Conservation (phyloP, 2,113 vertebrate genomes). For the Perca schrenkii region DNA sequence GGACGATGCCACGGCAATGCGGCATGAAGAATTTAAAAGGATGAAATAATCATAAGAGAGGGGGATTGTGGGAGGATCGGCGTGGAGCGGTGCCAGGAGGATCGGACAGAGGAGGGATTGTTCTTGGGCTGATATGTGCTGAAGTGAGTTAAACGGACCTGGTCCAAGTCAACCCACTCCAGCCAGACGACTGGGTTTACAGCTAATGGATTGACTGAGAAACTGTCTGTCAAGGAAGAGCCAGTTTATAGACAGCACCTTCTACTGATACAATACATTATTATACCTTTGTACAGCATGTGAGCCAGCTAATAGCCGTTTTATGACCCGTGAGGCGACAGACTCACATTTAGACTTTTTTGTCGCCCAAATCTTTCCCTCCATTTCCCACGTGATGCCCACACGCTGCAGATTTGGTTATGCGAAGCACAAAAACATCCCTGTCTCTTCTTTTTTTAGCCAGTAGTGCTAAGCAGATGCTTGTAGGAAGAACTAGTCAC, state of each 20-base stretch:
- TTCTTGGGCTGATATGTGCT: slow-evolving; percentile 59
- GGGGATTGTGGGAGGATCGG: slow-evolving; percentile 63
- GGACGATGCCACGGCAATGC: slow-evolving; percentile 63
- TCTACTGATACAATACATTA: slow-evolving; percentile 37
- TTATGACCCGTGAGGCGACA: slow-evolving; percentile 34
- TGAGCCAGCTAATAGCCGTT: slow-evolving; percentile 55
- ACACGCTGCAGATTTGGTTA: slow-evolving; percentile 47
- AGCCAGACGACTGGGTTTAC: slow-evolving; percentile 61
- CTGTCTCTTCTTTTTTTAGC: slow-evolving; percentile 25
- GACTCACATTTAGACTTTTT: slow-evolving; percentile 19
- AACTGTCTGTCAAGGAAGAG: slow-evolving; percentile 38
- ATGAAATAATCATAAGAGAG: slow-evolving; percentile 82
- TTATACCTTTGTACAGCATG: slow-evolving; percentile 5
- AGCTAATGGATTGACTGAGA: slow-evolving; percentile 47
- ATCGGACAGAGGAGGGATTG: slow-evolving; percentile 75
- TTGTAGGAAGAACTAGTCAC: slow-evolving; percentile 70
- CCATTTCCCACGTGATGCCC: slow-evolving; percentile 45
- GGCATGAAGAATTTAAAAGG: slow-evolving; percentile 81
- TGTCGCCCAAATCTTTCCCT: slow-evolving; percentile 1
- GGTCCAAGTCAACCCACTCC: slow-evolving; percentile 50
- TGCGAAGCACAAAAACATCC: slow-evolving; percentile 48
- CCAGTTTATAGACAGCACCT: slow-evolving; percentile 36
- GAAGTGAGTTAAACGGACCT: slow-evolving; percentile 51
- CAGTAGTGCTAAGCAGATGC: slow-evolving; percentile 68
- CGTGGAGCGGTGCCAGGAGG: slow-evolving; percentile 68